Conservation (phyloP, 2,888 invertebrate genomes). For the Pachydiplax longipennis region DNA sequence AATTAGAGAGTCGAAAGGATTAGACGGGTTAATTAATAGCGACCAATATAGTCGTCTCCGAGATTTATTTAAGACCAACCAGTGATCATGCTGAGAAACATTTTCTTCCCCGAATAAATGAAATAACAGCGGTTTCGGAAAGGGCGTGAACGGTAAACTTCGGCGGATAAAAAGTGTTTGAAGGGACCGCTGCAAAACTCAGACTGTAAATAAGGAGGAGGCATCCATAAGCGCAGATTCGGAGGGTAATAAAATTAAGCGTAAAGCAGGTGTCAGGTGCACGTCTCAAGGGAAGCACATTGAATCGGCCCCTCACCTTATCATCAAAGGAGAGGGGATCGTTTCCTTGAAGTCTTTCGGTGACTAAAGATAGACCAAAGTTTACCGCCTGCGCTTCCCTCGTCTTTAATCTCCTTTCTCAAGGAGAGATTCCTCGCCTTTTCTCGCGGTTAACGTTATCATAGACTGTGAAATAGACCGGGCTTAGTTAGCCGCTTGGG, state of each 20-base stretch:
- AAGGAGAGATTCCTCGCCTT: not conserved
- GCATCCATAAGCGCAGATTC: not conserved
- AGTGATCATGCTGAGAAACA: too few relatives aligned
- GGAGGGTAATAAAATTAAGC: not conserved
- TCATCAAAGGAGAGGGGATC: constrained; percentile 33
- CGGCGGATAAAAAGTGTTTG: not conserved
- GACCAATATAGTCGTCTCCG: not conserved
- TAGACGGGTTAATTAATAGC: not conserved
- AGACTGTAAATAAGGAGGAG: not conserved
- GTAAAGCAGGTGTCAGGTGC: constrained; percentile 39
- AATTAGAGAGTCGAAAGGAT: not conserved
- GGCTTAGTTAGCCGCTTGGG: not conserved
- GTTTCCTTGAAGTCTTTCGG: not conserved
- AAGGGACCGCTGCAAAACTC: not conserved
- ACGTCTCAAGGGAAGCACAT: not conserved
- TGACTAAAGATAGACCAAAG: constrained; percentile 31
- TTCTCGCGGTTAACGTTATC: constrained; percentile 1
- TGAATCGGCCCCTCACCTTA: constrained; percentile 8
- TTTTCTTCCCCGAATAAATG: not conserved
- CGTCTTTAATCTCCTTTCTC: not conserved
- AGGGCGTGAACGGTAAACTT: not conserved
- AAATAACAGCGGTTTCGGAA: not conserved
- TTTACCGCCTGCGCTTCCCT: constrained; percentile 17
- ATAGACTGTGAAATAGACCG: not conserved
- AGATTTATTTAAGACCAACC: not conserved